Conservation (phyloP, 2,888 invertebrate species). For the Protonemura montana region DNA sequence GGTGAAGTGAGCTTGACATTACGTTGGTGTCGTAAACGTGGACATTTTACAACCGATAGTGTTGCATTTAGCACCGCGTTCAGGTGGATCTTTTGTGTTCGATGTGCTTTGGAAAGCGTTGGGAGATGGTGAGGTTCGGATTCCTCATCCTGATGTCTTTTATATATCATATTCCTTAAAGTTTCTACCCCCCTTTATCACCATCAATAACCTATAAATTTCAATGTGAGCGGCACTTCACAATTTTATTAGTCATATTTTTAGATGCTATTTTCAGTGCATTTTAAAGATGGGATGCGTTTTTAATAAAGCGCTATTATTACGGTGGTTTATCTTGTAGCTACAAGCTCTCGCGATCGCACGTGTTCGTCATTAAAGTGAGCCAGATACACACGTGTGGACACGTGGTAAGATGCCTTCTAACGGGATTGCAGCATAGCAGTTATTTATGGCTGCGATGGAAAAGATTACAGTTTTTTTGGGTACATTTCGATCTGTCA, state of each 20-base stretch:
- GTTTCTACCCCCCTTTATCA: background rate
- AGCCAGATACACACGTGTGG: background rate
- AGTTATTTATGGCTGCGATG: background rate
- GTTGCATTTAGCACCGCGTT: background rate
- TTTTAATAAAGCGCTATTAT: slow-evolving; percentile 7
- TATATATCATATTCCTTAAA: no score
- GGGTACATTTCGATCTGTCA: background rate
- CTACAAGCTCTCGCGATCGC: background rate
- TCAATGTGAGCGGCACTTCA: background rate
- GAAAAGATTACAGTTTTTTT: background rate
- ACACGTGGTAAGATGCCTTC: background rate
- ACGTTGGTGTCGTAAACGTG: background rate
- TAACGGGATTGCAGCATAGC: background rate
- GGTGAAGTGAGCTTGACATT: background rate
- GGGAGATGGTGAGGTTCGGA: background rate
- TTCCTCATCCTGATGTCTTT: background rate
- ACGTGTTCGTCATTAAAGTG: background rate
- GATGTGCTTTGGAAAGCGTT: background rate
- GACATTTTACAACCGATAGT: background rate
- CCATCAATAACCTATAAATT: background rate
- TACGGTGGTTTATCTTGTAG: background rate
- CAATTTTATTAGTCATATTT: background rate
- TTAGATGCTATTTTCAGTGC: background rate
- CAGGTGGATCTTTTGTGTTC: background rate
- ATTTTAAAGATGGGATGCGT: background rate